These are phyloP conservation scores for Teinopalpus imperialis DNA, from an alignment of 2,888 invertebrate species.

Conservation along the genomic window DNA sequence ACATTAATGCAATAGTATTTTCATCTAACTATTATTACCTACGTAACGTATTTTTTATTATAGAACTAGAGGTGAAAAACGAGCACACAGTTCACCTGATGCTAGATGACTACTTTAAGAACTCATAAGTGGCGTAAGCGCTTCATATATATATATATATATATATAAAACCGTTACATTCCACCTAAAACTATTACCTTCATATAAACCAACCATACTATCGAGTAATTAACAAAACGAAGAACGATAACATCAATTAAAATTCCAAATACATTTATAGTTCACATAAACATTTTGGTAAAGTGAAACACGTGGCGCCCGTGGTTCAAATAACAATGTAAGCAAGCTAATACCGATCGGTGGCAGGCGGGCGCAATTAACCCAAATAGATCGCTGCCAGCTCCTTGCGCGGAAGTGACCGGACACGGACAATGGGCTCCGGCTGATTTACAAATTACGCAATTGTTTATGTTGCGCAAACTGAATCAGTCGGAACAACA, in stretches of 20 bases:
- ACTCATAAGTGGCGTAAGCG: too few relatives aligned
- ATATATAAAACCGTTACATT: too few relatives aligned
- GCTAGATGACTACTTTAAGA: too few relatives aligned
- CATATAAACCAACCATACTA: too few relatives aligned
- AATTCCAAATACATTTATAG: neutral
- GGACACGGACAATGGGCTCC: conserved; percentile 38
- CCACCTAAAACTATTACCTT: too few relatives aligned
- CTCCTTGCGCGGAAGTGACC: conserved; percentile 52
- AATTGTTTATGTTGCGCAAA: conserved; percentile 28
- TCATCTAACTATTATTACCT: too few relatives aligned
- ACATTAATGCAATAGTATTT: too few relatives aligned
- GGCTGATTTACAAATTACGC: conserved; percentile 32
- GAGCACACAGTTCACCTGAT: too few relatives aligned
- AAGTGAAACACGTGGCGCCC: conserved; percentile 12
- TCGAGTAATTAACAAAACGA: neutral
- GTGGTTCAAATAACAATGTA: conserved; percentile 24
- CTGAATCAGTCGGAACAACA: conserved; percentile 13
- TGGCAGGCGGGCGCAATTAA: conserved; percentile 53
- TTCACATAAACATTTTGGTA: conserved; percentile 1
- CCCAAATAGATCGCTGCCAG: conserved; percentile 55
- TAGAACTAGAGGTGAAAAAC: too few relatives aligned
- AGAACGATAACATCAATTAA: neutral
- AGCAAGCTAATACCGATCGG: conserved; percentile 34
- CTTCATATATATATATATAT: too few relatives aligned
- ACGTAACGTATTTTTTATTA: too few relatives aligned